Percentiles rank a stretch among this genome's conserved stretches.
These are phyloP conservation scores for Narcine bancroftii DNA, from an alignment of 2,113 vertebrate species.

Conservation along the genomic window DNA sequence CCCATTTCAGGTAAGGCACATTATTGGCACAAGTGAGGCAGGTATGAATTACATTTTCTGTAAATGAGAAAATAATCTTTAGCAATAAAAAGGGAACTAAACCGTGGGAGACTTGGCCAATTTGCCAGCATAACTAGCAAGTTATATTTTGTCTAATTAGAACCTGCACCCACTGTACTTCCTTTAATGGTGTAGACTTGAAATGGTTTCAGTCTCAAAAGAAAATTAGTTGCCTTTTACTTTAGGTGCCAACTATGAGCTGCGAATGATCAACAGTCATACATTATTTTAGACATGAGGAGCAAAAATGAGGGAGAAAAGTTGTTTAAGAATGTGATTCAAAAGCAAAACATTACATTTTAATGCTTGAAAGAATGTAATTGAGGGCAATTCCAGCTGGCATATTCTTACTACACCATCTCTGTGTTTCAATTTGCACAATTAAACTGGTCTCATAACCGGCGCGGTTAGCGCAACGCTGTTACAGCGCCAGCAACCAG, in stretches of 20 bases:
- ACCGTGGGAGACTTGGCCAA: slow-evolving; percentile 12
- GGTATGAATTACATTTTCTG: background rate
- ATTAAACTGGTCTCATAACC: background rate
- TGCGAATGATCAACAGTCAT: background rate
- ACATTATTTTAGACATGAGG: background rate
- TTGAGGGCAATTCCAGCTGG: background rate
- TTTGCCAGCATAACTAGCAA: background rate
- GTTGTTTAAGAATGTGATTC: background rate
- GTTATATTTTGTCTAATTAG: slow-evolving; percentile 7
- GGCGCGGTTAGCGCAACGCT: too few relatives aligned
- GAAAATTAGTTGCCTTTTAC: background rate
- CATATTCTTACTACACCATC: background rate
- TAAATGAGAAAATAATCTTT: slow-evolving; percentile 1
- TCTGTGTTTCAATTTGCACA: background rate
- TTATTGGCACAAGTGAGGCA: background rate
- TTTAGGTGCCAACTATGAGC: background rate
- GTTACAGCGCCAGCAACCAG: too few relatives aligned
- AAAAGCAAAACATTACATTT: background rate
- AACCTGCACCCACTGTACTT: background rate
- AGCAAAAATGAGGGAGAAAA: background rate
- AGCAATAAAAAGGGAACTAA: slow-evolving; percentile 14
- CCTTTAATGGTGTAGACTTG: background rate
- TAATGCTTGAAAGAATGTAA: background rate
- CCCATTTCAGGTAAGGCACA: background rate
- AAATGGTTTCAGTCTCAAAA: background rate